phyloP scores from a whole-genome alignment of 2,888 invertebrate genomes.

The Caenorhabditis sp. region DNA sequence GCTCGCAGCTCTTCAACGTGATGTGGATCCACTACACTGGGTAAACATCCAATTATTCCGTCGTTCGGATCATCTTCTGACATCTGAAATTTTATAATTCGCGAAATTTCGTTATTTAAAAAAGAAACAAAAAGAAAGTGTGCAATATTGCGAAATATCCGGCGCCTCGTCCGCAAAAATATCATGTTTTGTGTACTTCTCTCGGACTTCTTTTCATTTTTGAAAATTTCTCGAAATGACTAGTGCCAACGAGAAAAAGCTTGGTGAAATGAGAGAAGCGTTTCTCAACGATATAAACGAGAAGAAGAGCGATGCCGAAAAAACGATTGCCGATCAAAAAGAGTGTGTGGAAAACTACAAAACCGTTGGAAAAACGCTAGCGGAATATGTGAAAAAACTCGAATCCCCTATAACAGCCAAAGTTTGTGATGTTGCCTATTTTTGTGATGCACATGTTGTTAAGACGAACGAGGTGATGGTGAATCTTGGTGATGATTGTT shows the following conservation, averaged over 20 bases:
- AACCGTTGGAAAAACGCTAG: neutral
- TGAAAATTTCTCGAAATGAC: neutral
- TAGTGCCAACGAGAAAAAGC: no score
- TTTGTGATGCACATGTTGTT: constrained; percentile 28
- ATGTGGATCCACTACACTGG: constrained; percentile 24
- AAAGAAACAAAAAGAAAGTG: neutral
- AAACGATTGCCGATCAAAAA: neutral
- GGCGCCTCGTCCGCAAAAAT: neutral
- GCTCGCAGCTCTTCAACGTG: constrained; percentile 40
- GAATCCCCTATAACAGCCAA: neutral
- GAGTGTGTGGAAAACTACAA: neutral
- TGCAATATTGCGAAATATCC: neutral
- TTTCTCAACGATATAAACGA: neutral
- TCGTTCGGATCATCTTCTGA: constrained; percentile 17
- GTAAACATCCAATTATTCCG: constrained; percentile 50
- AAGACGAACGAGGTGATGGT: constrained; percentile 21
- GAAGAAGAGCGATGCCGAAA: neutral
- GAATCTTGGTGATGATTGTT: constrained; percentile 16
- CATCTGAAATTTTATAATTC: neutral
- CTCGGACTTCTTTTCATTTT: neutral
- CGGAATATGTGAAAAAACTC: neutral
- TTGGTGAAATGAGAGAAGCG: neutral
- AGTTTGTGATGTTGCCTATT: constrained; percentile 26
- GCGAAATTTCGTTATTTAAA: neutral
- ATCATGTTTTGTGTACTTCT: neutral